Evolutionary conservation across 2,888 invertebrate species (phyloP).

Genomic region (Lapara coniferarum): DNA sequence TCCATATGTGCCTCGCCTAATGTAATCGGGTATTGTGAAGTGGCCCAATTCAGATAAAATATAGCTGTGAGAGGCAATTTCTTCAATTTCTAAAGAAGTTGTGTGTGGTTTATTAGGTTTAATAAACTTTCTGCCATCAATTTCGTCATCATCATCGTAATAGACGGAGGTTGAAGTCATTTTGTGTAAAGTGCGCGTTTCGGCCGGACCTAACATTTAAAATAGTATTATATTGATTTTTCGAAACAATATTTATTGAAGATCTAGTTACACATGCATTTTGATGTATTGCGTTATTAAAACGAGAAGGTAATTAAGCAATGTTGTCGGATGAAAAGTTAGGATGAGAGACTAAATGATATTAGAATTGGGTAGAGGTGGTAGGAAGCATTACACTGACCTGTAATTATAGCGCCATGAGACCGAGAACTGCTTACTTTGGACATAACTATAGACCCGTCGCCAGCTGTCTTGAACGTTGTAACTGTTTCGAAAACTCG

Average conservation of each 20-base stretch:
- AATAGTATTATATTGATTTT: constrained; percentile 53
- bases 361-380: constrained; percentile 60
- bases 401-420: constrained; percentile 86
- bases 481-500: constrained; percentile 82
- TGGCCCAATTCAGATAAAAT: constrained; percentile 80
- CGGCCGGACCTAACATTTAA: constrained; percentile 86
- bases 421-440: constrained; percentile 85
- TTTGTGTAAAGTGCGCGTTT: constrained; percentile 86
- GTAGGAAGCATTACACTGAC: constrained; percentile 80
- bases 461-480: constrained; percentile 78
- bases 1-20: constrained; percentile 74
- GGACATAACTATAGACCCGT: constrained; percentile 78
- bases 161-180: constrained; percentile 84
- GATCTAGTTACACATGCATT: constrained; percentile 30
- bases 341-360: constrained; percentile 43
- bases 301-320: constrained; percentile 34
- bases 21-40: constrained; percentile 72
- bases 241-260: constrained; percentile 34
- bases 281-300: constrained; percentile 9
- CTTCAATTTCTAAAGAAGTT: constrained; percentile 83
- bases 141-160: constrained; percentile 80
- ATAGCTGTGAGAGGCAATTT: constrained; percentile 85
- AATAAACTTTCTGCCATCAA: constrained; percentile 64
- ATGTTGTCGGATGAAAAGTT: constrained; percentile 37
- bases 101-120: constrained; percentile 77